Conservation (phyloP, 2,797 vertebrate genomes). For the Cossypha caffra region DNA sequence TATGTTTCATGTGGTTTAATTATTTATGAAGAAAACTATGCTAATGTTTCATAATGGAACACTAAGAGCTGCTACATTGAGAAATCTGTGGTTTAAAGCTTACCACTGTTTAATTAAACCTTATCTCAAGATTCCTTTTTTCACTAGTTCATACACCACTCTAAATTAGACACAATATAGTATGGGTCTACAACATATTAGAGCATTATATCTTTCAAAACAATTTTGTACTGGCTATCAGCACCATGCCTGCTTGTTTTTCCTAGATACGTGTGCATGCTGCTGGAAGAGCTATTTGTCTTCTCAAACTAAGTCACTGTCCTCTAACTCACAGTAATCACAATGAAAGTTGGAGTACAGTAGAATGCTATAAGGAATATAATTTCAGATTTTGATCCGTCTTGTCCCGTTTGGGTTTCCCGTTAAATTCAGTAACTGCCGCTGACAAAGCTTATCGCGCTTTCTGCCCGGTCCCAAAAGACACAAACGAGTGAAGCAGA, state of each 20-base stretch:
- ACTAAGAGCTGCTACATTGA: not conserved
- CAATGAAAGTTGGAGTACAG: not conserved
- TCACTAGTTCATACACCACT: not conserved
- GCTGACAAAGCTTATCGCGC: accelerated
- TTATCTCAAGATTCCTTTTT: not conserved
- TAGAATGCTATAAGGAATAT: not conserved
- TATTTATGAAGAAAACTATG: not conserved
- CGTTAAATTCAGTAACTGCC: not conserved
- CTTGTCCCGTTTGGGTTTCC: not conserved
- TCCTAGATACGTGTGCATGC: accelerated
- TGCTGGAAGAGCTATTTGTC: not conserved
- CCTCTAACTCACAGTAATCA: not conserved
- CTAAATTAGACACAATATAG: not conserved
- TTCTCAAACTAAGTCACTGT: not conserved
- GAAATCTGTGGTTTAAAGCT: not conserved
- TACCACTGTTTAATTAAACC: not conserved
- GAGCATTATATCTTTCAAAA: not conserved
- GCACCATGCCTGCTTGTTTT: not conserved
- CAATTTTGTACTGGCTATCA: not conserved
- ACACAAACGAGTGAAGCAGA: accelerated
- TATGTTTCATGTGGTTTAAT: not conserved
- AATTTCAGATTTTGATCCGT: not conserved
- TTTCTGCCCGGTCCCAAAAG: not conserved
- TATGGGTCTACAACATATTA: not conserved
- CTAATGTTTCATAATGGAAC: not conserved